phyloP scores from a whole-genome alignment of 2,797 vertebrate genomes.

The Scyliorhinus canicula region DNA sequence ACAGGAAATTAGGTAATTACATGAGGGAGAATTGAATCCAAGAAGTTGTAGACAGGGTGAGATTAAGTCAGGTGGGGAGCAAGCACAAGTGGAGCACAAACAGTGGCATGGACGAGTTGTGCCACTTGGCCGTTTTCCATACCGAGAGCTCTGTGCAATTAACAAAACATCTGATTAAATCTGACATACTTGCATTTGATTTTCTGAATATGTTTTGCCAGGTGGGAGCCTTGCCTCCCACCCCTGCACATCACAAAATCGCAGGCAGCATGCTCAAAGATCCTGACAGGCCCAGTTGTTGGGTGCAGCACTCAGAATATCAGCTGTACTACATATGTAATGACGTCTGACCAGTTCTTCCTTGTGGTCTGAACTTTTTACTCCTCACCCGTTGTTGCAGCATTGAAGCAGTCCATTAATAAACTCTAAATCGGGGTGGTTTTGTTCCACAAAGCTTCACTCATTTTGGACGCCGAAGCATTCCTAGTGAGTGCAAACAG shows the following conservation, averaged over 20 bases:
- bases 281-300: not conserved
- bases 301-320: not conserved
- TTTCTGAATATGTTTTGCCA: not conserved
- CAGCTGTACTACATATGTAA: not conserved
- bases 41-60: not conserved
- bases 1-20: not conserved
- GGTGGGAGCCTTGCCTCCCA: not conserved
- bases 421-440: not conserved
- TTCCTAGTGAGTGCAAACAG: not conserved
- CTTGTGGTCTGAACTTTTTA: not conserved
- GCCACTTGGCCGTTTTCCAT: not conserved
- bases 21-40: not conserved
- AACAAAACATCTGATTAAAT: not conserved
- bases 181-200: not conserved
- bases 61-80: not conserved
- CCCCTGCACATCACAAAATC: not conserved
- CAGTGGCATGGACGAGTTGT: not conserved
- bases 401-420: not conserved
- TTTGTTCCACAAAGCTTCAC: not conserved
- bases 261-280: not conserved
- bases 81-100: not conserved
- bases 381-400: not conserved
- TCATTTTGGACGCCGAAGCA: not conserved
- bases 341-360: not conserved
- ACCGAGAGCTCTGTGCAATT: not conserved